These are phyloP conservation scores for Rhynchophorus ferrugineus DNA, from an alignment of 1,140 invertebrate genomes.

Conservation along the genomic window DNA sequence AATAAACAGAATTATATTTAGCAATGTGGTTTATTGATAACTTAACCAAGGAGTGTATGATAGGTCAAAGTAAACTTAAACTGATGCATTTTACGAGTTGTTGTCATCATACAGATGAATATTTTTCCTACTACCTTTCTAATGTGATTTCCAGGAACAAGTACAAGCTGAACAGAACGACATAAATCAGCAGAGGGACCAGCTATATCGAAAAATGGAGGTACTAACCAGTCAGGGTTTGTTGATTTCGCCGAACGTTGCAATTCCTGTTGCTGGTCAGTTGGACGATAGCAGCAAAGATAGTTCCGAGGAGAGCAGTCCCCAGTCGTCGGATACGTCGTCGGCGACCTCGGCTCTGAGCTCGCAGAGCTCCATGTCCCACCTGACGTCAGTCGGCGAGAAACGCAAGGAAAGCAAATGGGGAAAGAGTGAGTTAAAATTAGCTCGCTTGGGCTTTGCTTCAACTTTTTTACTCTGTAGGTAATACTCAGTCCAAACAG, in stretches of 20 bases:
- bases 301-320: slow-evolving; percentile 39
- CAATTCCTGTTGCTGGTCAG: slow-evolving; percentile 31
- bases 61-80: no score
- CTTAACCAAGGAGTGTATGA: no score
- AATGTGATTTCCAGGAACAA: slow-evolving; percentile 55
- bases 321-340: slow-evolving; percentile 34
- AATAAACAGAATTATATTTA: no score
- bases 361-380: slow-evolving; percentile 30
- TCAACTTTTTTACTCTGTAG: slow-evolving; percentile 15
- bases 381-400: slow-evolving; percentile 36
- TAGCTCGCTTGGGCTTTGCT: background rate
- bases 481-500: slow-evolving; percentile 37
- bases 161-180: slow-evolving; percentile 69
- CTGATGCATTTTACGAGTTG: no score
- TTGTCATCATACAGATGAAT: no score
- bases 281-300: slow-evolving; percentile 38
- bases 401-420: slow-evolving; percentile 48
- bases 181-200: slow-evolving; percentile 76
- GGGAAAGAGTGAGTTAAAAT: slow-evolving; percentile 42
- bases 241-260: slow-evolving; percentile 47
- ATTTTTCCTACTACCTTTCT: no score
- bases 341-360: slow-evolving; percentile 36
- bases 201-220: slow-evolving; percentile 76
- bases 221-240: slow-evolving; percentile 66
- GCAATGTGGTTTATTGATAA: no score